A percentile compares a stretch with the other conserved stretches of the same genome.
phyloP scores from a whole-genome alignment of 2,797 vertebrate species.

The Sebastes ruberrimus region DNA sequence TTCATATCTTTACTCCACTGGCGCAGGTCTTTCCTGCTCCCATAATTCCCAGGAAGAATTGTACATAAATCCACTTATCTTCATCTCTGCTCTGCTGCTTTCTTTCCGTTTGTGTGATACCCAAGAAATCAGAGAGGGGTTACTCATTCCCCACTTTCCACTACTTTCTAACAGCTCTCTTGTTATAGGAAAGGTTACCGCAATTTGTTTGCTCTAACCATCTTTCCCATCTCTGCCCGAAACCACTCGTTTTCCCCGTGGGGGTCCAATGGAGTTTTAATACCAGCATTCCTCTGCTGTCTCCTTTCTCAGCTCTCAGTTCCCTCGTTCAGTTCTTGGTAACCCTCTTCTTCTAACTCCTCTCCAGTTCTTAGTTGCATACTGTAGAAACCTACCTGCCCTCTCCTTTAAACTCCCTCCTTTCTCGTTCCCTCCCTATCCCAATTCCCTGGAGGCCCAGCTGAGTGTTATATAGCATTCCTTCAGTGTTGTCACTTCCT shows the following conservation, averaged over 20 bases:
- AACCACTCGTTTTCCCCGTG: neutral
- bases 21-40: neutral
- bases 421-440: neutral
- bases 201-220: neutral
- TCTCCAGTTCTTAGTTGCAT: neutral
- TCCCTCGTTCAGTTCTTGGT: neutral
- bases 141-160: neutral
- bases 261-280: constrained; percentile 1
- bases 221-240: constrained; percentile 5
- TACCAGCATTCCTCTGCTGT: constrained; percentile 4
- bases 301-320: neutral
- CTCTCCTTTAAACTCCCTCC: constrained; percentile 10
- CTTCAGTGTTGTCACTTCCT: constrained; percentile 68
- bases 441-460: constrained; percentile 31
- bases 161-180: neutral
- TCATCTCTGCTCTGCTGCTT: neutral
- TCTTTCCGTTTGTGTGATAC: neutral
- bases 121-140: neutral
- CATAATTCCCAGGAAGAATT: neutral
- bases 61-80: neutral
- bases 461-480: constrained; percentile 57
- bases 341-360: neutral
- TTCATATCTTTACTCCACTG: neutral
- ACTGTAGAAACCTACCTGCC: neutral
- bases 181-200: neutral